Base-by-base conservation (phyloP, 1,140 invertebrate genomes). In the Dryas iulia region DNA sequence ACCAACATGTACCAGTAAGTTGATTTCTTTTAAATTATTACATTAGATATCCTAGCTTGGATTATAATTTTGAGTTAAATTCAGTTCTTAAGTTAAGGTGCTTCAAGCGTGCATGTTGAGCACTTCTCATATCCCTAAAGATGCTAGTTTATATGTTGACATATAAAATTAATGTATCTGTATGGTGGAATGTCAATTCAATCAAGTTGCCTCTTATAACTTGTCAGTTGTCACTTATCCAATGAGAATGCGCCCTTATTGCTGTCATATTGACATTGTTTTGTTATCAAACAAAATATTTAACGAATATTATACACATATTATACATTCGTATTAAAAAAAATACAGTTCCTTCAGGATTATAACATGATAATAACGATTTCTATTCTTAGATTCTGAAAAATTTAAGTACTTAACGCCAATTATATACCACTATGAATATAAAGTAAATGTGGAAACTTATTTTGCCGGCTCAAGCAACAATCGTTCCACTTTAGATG, bases 401-500 rank as follows among this genome's bases (percentile, higher is more conserved):
- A 96, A 96, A 82, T 96, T 96, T 73, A 93, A 92, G 70, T 96
- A 95, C 77, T 81, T 89, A 14, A 78, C 90, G 59, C 90, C 90
- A 24, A 83, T 90, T 14, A 85, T 93, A 25, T 95, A 95, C 76
- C 90, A 92, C 69, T 96, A 96, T 84, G 91, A 94, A 24, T 96
- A 96, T 73, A 92, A 92, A 66, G 92, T 95, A 8, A 92, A 94
- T 64, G 90, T 94, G 23, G 93, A 93, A 33, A 94, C 94, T 3
- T 93, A 94, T 75, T 95, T 96, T 68, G 92, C 93, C 62, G 94
- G 94, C 2, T 94, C 94, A 3, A 95, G 94, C 53, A 93, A 93
- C 72, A 95, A 96, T 72, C 92, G 93, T 28, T 95, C 95, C 3
- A 94, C 93, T 57, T 81, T 96, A n/a, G 91, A 93, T 78, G 82